Conservation (phyloP, 1,140 invertebrate genomes). For the Theocolax elegans region DNA sequence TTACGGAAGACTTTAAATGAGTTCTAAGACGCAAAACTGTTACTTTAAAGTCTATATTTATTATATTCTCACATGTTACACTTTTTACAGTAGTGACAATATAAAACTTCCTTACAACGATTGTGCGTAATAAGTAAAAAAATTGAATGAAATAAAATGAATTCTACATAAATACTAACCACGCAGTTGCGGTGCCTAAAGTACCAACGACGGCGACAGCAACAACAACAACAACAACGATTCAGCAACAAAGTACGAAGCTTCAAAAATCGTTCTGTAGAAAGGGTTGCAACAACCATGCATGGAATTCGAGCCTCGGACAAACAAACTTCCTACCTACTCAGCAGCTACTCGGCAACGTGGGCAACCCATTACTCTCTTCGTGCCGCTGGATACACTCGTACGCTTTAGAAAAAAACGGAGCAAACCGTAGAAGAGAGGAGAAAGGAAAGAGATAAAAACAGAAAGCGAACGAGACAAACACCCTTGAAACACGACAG, state of each 20-base stretch:
- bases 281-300: background rate
- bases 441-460: slow-evolving; percentile 7
- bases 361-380: slow-evolving; percentile 13
- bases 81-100: too few species aligned
- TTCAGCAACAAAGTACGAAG: background rate
- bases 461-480: background rate
- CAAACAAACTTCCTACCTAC: slow-evolving; percentile 34
- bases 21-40: too few species aligned
- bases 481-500: background rate
- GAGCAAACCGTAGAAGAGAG: background rate
- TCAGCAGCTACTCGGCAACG: slow-evolving; percentile 15
- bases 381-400: slow-evolving; percentile 1
- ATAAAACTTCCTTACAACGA: too few species aligned
- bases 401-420: background rate
- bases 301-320: background rate
- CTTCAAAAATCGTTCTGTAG: too few species aligned
- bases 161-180: too few species aligned
- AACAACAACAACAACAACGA: background rate
- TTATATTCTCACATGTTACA: too few species aligned
- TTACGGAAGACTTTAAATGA: too few species aligned
- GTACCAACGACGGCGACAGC: slow-evolving; percentile 26
- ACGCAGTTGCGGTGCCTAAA: too few species aligned
- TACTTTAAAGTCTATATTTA: too few species aligned
- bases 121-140: too few species aligned
- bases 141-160: too few species aligned